Percentiles rank a stretch among this genome's conserved stretches.
Evolutionary conservation across 2,797 vertebrate genomes (phyloP).

Genomic region (Neosilurus hyrtlii): DNA sequence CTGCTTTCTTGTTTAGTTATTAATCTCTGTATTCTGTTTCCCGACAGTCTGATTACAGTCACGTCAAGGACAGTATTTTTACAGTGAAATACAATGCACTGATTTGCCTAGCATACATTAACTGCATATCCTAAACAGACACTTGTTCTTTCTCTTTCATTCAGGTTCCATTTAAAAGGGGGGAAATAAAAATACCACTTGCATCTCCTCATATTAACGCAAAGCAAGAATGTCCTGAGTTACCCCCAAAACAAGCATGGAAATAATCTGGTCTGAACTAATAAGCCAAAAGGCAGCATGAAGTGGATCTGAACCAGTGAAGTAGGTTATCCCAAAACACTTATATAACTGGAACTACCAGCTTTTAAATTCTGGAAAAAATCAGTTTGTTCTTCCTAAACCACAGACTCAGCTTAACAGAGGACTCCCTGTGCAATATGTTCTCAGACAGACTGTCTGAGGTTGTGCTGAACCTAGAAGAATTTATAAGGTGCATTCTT

Average conservation of each 20-base stretch:
- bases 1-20: slow-evolving; percentile 9
- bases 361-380: slow-evolving; percentile 27
- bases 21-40: neutral
- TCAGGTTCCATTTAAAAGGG: neutral
- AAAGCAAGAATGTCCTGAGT: neutral
- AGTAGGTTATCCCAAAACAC: slow-evolving; percentile 24
- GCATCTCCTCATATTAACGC: neutral
- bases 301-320: slow-evolving; percentile 9
- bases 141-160: slow-evolving; percentile 17
- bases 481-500: slow-evolving; percentile 32
- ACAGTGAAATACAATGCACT: neutral
- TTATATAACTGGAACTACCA: slow-evolving; percentile 26
- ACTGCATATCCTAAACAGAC: slow-evolving; percentile 12
- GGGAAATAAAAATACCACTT: neutral
- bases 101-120: slow-evolving; percentile 18
- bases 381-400: slow-evolving; percentile 21
- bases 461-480: slow-evolving; percentile 3
- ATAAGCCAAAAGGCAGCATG: neutral
- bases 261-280: slow-evolving; percentile 4
- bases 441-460: slow-evolving; percentile 18
- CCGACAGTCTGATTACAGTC: neutral
- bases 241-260: slow-evolving; percentile 11
- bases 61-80: neutral
- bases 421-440: slow-evolving; percentile 16
- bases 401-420: slow-evolving; percentile 24